phyloP scores from a whole-genome alignment of 1,140 invertebrate genomes.

The Drosophila kikkawai region DNA sequence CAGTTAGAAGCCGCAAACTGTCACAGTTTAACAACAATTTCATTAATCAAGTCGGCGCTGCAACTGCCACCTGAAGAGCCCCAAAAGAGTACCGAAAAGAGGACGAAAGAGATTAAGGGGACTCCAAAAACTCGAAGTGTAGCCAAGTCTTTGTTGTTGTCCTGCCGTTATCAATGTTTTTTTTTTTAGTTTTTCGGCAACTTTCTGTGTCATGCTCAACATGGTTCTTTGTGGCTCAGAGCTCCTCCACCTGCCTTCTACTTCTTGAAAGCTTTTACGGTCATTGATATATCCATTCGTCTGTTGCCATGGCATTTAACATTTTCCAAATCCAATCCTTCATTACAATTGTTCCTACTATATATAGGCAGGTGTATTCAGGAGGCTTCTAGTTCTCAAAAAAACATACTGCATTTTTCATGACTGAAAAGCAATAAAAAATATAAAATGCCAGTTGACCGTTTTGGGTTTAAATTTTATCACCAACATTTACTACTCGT shows the following conservation, averaged over 20 bases:
- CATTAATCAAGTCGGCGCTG: slow-evolving; percentile 70
- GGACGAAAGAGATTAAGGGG: slow-evolving; percentile 32
- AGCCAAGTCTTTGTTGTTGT: slow-evolving; percentile 4
- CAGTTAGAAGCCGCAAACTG: slow-evolving; percentile 76
- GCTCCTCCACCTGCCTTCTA: neutral
- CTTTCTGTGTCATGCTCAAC: slow-evolving; percentile 17
- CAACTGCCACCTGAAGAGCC: slow-evolving; percentile 40
- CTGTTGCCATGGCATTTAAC: neutral
- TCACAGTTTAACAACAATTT: slow-evolving; percentile 81
- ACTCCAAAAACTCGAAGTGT: slow-evolving; percentile 1
- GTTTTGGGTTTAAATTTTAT: slow-evolving; percentile 14
- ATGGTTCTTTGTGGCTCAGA: slow-evolving; percentile 2
- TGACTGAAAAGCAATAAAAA: slow-evolving; percentile 9
- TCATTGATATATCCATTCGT: slow-evolving; percentile 16
- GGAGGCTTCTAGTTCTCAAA: neutral
- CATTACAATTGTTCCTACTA: neutral
- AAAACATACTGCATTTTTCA: slow-evolving; percentile 2
- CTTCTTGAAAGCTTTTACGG: slow-evolving; percentile 3
- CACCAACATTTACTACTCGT: slow-evolving; percentile 18
- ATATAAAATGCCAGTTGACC: slow-evolving; percentile 3
- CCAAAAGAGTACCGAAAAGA: slow-evolving; percentile 3
- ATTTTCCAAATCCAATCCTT: slow-evolving; percentile 5
- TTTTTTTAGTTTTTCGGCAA: neutral
- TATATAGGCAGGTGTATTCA: neutral
- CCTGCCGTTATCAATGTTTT: slow-evolving; percentile 5